A percentile compares a stretch with the other conserved stretches of the same genome.
Evolutionary conservation across 2,888 invertebrate species (phyloP).

Genomic region (Coecobrya sp.): DNA sequence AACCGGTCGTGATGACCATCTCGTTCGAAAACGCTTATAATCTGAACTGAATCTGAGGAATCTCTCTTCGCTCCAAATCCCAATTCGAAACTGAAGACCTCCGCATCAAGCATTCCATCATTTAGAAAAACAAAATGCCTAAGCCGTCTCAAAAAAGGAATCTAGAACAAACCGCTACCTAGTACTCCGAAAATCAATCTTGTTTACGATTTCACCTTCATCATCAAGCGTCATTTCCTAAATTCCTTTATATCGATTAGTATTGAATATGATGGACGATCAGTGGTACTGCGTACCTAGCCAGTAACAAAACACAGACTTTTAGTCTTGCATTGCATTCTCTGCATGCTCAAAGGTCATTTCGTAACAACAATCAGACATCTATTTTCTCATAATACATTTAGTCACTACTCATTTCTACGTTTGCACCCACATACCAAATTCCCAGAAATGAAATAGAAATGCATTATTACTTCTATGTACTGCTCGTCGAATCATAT

Average conservation of each 20-base stretch:
- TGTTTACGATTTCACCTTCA: constrained; percentile 35
- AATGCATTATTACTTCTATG: neutral
- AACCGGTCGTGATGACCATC: constrained; percentile 74
- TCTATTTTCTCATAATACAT: neutral
- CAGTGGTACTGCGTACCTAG: neutral
- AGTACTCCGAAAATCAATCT: constrained; percentile 66
- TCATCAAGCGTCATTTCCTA: constrained; percentile 48
- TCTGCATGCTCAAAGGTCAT: constrained; percentile 29
- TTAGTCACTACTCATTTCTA: neutral
- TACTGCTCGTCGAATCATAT: constrained; percentile 1
- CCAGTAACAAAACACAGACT: neutral
- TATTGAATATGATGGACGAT: neutral
- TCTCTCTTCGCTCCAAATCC: constrained; percentile 36
- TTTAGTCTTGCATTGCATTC: neutral
- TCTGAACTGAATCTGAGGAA: neutral
- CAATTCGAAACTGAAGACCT: constrained; percentile 55
- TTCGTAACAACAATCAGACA: neutral
- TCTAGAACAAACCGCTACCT: constrained; percentile 45
- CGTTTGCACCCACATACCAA: constrained; percentile 35
- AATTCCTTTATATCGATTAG: constrained; percentile 6
- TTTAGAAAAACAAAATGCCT: neutral
- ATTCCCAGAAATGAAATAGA: constrained; percentile 42
- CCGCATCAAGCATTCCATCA: constrained; percentile 7
- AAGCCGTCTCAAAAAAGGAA: constrained; percentile 13
- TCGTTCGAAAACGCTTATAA: constrained; percentile 24